Base-by-base conservation (phyloP, 1,140 invertebrate genomes). In the Drosophila ambigua region DNA sequence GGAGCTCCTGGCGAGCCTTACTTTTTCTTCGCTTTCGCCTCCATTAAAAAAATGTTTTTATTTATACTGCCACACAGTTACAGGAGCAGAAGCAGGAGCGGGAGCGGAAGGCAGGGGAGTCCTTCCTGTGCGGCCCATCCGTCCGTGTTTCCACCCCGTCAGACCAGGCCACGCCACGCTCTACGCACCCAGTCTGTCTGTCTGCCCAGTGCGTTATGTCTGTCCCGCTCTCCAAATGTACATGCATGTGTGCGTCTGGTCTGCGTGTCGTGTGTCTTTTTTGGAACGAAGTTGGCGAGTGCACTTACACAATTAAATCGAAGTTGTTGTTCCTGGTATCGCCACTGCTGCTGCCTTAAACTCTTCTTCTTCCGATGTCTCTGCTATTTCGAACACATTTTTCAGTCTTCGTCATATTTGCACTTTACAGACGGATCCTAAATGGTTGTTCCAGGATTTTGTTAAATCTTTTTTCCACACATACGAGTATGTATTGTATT, bases 111-210 rank as follows among this genome's bases (percentile, higher is more conserved):
- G 28, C 3, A 26, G 26, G 28, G 2, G 28, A 8, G 31, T 35
- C 31, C 9, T 35, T 9, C 28, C 7, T 9, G 6, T 2, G 3
- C 9, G 31, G 9, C 35, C 35, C 43, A 7, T 13, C 16, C 39
- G 20, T n/a, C n/a, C 20, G 24, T 35, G 31, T 53, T n/a, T 11
- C 16, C 41, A n/a, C 8, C 16, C 24, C 13, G 15, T 41, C 8
- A 3, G 16, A 24, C 48, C 46, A 23, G 44, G 59, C 59, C 44
- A 58, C 55, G 57, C 52, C 60, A 52, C n/a, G 45, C 9, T 65
- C 52, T 71, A 51, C 65, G 41, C 79, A 81, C 79, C 73, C 78
- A 61, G 76, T 60, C 69, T 77, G 68, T 75, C 53, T 74, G 76
- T 61, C 58, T 66, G 60, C 51, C 60, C 52, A 44, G 64, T 20